Evolutionary conservation across 2,113 vertebrate species (phyloP).

Genomic region (Bubalus kerabau): DNA sequence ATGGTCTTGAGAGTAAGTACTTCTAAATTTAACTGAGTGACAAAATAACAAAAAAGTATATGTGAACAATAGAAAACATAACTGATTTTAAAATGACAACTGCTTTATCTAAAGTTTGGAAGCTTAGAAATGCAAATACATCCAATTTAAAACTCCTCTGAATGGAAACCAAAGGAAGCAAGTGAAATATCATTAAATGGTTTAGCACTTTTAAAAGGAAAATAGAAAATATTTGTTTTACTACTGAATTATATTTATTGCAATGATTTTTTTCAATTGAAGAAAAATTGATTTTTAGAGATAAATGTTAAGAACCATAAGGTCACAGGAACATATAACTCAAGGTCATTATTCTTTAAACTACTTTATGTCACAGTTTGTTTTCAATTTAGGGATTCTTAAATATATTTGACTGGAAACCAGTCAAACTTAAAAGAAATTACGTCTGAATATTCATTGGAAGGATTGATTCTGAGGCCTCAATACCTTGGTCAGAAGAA

Average conservation of each 20-base stretch:
- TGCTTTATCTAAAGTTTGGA: neutral
- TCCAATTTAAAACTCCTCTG: neutral
- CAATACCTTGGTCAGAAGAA: neutral
- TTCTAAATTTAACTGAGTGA: constrained; percentile 53
- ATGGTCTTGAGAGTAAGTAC: constrained; percentile 21
- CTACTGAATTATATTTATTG: neutral
- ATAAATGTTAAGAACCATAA: constrained; percentile 33
- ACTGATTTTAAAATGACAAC: constrained; percentile 40
- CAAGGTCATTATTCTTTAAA: neutral
- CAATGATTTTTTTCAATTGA: neutral
- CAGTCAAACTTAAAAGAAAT: neutral
- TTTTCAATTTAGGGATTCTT: neutral
- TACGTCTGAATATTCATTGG: neutral
- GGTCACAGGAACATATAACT: constrained; percentile 2
- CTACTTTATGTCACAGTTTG: neutral
- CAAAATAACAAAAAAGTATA: constrained; percentile 24
- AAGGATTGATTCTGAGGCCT: neutral
- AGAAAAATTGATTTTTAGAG: constrained; percentile 26
- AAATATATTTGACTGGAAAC: neutral
- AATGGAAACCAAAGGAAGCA: neutral
- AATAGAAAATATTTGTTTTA: neutral
- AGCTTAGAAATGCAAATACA: neutral
- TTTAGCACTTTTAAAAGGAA: constrained; percentile 20
- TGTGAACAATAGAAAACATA: neutral
- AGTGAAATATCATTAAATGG: neutral